Evolutionary conservation across 2,888 invertebrate genomes (phyloP), one percentile per base, ranked within the genome.

Genomic region (Synanthedon formicaeformis): DNA sequence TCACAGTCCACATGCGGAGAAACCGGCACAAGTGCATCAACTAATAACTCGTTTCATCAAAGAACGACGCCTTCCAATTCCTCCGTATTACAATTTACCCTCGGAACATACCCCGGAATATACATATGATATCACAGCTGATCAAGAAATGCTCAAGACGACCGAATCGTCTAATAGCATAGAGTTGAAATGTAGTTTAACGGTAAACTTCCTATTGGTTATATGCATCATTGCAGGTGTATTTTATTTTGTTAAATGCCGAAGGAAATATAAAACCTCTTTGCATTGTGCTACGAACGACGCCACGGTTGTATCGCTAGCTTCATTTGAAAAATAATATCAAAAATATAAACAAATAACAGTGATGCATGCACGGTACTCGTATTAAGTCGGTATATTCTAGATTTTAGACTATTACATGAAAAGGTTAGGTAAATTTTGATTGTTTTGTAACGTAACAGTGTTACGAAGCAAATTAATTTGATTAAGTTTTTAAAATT

Each of bases 1-100:
- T 0, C 92, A 92, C 71, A 89, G 91, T 89, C 90, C 89, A 2
- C 90, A 92, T 0, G 57, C 84, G 16, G 91, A 92, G 73, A 81
- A 88, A 57, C 91, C 91, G 0, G 83, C 76, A 34, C 83, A 88
- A 50, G 76, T 84, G 0, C 84, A 58, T 2, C 55, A 71, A 23
- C 62, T 83, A 0, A 61, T 81, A 41, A 59, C 67, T 14, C 64
- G 58, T 60, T 84, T 82, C 62, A 76, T 82, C 54, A 57, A 63
- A 18, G 70, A 65, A 1, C 27, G 64, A 1, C 68, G 69, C 45
- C 55, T 77, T 50, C 65, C 66, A 4, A 48, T 48, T n/a, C 59
- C 60, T 1, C 52, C 52, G 0, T 50, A 50, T 11, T 57, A 51
- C 16, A 2, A 41, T 4, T 8, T 41, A 2, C 52, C 54, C 23